These are phyloP conservation scores for Amyelois transitella DNA, from an alignment of 1,140 invertebrate genomes.

Conservation along the genomic window DNA sequence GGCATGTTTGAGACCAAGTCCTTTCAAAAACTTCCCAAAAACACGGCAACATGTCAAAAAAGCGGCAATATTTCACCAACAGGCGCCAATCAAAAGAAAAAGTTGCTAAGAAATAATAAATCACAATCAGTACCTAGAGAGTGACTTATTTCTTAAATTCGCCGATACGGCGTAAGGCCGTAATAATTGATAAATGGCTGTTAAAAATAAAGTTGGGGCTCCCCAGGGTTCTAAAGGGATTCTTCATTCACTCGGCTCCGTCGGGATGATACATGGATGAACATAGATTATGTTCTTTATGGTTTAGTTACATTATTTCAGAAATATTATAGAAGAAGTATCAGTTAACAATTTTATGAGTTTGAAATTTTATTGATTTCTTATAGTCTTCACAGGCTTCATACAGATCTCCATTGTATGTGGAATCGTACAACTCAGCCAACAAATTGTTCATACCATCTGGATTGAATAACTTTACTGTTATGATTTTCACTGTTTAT, in stretches of 20 bases:
- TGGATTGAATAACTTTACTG: too few relatives aligned
- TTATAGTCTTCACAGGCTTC: too few relatives aligned
- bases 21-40: background rate
- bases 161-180: constrained; percentile 25
- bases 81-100: constrained; percentile 7
- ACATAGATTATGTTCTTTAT: too few relatives aligned
- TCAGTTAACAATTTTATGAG: too few relatives aligned
- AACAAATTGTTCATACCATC: too few relatives aligned
- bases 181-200: constrained; percentile 39
- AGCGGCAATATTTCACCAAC: background rate
- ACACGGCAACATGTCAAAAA: background rate
- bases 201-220: constrained; percentile 18
- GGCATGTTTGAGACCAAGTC: too few relatives aligned
- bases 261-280: background rate
- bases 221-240: constrained; percentile 2
- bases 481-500: too few relatives aligned
- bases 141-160: constrained; percentile 41
- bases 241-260: background rate
- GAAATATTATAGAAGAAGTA: too few relatives aligned
- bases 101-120: constrained; percentile 28
- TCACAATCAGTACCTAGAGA: constrained; percentile 36
- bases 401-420: too few relatives aligned
- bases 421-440: too few relatives aligned
- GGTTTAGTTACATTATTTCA: too few relatives aligned
- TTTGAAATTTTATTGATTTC: too few relatives aligned